Conservation (phyloP, 2,888 invertebrate genomes). For the Drosophila nigritarsus region DNA sequence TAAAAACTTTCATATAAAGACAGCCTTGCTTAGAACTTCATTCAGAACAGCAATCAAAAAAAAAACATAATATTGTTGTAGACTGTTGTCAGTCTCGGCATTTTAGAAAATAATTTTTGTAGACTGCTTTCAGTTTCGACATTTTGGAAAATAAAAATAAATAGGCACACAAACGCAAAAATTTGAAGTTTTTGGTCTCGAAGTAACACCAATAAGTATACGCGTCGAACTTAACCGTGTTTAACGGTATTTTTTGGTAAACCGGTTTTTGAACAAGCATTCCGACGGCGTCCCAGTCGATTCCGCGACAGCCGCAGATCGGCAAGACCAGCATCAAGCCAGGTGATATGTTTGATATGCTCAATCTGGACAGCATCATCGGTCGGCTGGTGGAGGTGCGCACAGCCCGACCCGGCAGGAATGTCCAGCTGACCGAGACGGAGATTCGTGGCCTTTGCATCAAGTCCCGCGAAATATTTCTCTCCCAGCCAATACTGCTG, state of each 20-base stretch:
- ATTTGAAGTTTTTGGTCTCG: background rate
- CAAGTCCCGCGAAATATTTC: conserved; percentile 98
- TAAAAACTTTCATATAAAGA: background rate
- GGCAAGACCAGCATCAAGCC: conserved; percentile 39
- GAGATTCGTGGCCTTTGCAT: conserved; percentile 98
- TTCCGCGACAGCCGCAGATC: conserved; percentile 24
- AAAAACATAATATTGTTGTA: conserved; percentile 36
- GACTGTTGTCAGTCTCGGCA: conserved; percentile 16
- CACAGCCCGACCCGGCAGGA: conserved; percentile 98
- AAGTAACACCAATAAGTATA: background rate
- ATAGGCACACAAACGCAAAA: background rate
- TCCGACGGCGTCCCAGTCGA: conserved; percentile 52
- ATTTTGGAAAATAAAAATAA: conserved; percentile 29
- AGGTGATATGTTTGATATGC: conserved; percentile 51
- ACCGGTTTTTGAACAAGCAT: background rate
- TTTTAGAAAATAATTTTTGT: conserved; percentile 29
- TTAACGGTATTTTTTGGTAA: background rate
- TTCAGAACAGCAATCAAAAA: background rate
- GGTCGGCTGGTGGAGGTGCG: conserved; percentile 94
- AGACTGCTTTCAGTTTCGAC: conserved; percentile 18
- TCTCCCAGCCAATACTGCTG: conserved; percentile 98
- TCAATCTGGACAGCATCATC: conserved; percentile 97
- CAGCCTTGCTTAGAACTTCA: background rate
- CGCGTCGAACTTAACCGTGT: background rate
- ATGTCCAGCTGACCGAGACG: conserved; percentile 98